phyloP scores from a whole-genome alignment of 2,113 vertebrate species.

The Dasypus novemcinctus region DNA sequence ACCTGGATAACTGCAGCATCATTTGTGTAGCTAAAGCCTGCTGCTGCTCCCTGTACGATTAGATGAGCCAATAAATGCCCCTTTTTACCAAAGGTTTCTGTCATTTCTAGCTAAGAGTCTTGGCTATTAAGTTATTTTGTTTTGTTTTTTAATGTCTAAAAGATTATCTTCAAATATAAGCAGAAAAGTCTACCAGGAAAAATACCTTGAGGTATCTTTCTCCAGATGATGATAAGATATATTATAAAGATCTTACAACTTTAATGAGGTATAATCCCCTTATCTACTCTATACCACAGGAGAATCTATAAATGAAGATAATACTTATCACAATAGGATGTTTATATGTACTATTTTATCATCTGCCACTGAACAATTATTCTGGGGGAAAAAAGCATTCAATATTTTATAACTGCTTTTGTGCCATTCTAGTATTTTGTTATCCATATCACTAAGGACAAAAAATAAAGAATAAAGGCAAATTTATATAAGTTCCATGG shows the following conservation, averaged over 20 bases:
- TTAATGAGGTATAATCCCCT: neutral
- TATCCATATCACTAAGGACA: neutral
- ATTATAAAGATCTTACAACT: neutral
- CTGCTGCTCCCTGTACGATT: neutral
- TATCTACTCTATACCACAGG: neutral
- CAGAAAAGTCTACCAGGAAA: neutral
- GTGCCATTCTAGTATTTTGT: neutral
- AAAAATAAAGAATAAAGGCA: neutral
- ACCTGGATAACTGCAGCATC: neutral
- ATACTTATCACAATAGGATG: neutral
- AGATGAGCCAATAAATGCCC: neutral
- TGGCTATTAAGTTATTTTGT: neutral
- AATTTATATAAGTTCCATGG: neutral
- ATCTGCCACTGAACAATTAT: neutral
- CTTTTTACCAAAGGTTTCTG: neutral
- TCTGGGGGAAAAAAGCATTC: neutral
- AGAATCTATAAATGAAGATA: neutral
- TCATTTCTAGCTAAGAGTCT: neutral
- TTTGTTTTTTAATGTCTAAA: conserved; percentile 30
- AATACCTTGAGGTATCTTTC: neutral
- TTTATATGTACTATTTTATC: too few species aligned
- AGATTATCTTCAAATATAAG: neutral
- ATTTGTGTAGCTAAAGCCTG: neutral
- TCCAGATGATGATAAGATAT: neutral
- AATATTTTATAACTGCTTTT: neutral